Conservation (phyloP, 2,797 vertebrate genomes). For the Alexandromys oeconomus region DNA sequence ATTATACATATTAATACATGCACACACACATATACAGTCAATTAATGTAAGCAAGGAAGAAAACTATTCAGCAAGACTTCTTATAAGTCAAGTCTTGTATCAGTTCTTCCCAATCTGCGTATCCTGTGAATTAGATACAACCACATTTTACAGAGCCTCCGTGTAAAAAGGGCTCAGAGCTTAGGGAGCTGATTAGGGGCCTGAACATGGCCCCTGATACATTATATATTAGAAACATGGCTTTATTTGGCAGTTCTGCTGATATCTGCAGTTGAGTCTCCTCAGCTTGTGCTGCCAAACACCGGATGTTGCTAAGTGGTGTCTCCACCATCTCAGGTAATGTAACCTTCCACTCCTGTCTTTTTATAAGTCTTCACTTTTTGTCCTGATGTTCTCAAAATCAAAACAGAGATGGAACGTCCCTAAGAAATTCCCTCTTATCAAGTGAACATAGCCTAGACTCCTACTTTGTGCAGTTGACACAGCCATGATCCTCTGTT, state of each 20-base stretch:
- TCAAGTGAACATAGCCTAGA: neutral
- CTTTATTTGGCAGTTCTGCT: constrained; percentile 22
- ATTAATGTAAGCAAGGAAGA: constrained; percentile 7
- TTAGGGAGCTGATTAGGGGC: neutral
- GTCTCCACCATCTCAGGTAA: neutral
- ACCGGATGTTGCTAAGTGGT: neutral
- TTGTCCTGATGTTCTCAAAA: constrained; percentile 8
- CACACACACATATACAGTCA: neutral
- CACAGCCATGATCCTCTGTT: neutral
- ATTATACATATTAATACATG: neutral
- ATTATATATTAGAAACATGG: neutral
- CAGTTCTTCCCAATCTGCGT: neutral
- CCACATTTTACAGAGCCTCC: neutral
- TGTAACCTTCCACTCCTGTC: neutral
- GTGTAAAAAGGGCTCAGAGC: neutral
- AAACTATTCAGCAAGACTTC: neutral
- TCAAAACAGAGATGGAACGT: neutral
- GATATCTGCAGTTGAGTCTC: neutral
- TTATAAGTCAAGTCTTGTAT: neutral
- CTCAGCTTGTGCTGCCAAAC: accelerated
- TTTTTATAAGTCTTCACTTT: neutral
- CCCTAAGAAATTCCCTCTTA: neutral
- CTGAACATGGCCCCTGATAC: neutral
- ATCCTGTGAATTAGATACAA: neutral
- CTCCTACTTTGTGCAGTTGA: neutral